These are phyloP conservation scores for Callimorpha dominula DNA, from an alignment of 2,888 invertebrate genomes.

Conservation along the genomic window DNA sequence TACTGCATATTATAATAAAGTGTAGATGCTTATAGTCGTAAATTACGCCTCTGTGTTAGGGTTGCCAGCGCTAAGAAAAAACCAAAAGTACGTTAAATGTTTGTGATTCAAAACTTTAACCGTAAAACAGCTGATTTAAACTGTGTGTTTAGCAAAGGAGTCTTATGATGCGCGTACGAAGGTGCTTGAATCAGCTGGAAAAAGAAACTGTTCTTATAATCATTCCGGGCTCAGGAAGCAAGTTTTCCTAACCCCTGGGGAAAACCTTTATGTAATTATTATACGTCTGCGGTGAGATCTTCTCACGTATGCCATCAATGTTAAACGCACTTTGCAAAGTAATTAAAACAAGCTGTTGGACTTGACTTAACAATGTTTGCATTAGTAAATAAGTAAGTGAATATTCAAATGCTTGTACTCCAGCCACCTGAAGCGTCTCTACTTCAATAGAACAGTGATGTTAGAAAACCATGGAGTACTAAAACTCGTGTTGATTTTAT, in stretches of 20 bases:
- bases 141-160: too few relatives aligned
- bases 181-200: too few relatives aligned
- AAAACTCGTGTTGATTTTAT: background rate
- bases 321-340: background rate
- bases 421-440: background rate
- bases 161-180: background rate
- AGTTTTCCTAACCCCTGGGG: too few relatives aligned
- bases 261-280: background rate
- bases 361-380: background rate
- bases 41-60: conserved; percentile 16
- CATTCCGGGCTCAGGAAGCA: too few relatives aligned
- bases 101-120: too few relatives aligned
- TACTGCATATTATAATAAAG: conserved; percentile 26
- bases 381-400: background rate
- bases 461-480: background rate
- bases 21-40: conserved; percentile 22
- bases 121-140: too few relatives aligned
- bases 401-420: background rate
- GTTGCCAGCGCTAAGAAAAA: conserved; percentile 1
- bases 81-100: background rate
- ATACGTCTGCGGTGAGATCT: background rate
- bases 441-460: background rate
- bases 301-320: background rate
- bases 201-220: too few relatives aligned
- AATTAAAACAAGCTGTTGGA: background rate